phyloP scores from a whole-genome alignment of 2,888 invertebrate genomes.

The Chrysopilus asiliformis region DNA sequence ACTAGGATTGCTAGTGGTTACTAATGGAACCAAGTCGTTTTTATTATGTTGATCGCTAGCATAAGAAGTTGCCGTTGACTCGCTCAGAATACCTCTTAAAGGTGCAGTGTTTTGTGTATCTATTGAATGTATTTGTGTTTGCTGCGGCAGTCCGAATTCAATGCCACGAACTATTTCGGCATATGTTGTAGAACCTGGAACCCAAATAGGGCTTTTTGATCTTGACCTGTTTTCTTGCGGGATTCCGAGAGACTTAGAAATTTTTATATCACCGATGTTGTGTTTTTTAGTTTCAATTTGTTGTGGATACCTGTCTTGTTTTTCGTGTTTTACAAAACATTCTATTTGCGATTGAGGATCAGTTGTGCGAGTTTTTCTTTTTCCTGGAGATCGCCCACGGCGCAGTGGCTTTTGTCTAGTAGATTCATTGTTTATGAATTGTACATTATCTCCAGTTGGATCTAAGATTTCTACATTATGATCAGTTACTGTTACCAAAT shows the following conservation, averaged over 20 bases:
- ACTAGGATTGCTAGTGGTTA: too few species aligned
- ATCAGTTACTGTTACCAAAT: slow-evolving; percentile 15
- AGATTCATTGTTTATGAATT: too few species aligned
- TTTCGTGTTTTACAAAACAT: too few species aligned
- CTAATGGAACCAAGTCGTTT: too few species aligned
- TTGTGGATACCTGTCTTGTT: slow-evolving; percentile 3
- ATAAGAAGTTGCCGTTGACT: too few species aligned
- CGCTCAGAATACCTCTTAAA: neutral
- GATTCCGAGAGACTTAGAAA: slow-evolving; percentile 10
- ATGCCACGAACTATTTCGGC: slow-evolving; percentile 63
- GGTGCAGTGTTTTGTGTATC: slow-evolving; percentile 5
- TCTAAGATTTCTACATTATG: too few species aligned
- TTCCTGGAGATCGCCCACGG: slow-evolving; percentile 11
- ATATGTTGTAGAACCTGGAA: slow-evolving; percentile 59
- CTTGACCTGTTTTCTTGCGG: slow-evolving; percentile 32
- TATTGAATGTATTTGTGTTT: slow-evolving; percentile 10
- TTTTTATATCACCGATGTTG: neutral
- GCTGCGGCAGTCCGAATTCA: too few species aligned
- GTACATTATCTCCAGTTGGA: too few species aligned
- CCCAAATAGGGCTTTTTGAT: slow-evolving; percentile 60
- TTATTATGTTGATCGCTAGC: too few species aligned
- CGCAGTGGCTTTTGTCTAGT: too few species aligned
- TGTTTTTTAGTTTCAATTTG: slow-evolving; percentile 14
- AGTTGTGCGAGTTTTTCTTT: slow-evolving; percentile 7
- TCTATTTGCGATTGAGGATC: slow-evolving; percentile 3